Conservation (phyloP, 2,888 invertebrate genomes). For the Lampropteryx suffumata region DNA sequence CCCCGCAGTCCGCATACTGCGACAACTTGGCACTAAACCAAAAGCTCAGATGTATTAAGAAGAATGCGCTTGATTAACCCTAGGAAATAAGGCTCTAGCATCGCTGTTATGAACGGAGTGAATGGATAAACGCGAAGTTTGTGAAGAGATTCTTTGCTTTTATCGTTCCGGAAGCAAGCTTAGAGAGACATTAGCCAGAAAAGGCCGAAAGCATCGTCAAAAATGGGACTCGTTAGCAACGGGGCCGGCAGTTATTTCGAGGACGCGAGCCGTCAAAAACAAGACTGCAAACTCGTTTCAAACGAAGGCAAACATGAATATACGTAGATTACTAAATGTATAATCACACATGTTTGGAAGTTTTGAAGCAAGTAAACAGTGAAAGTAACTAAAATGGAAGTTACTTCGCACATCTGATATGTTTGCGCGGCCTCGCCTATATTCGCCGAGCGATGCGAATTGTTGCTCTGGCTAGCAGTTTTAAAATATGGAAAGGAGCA, state of each 20-base stretch:
- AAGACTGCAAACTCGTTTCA: conserved; percentile 61
- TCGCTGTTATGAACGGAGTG: neutral
- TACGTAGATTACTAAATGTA: conserved; percentile 42
- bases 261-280: conserved; percentile 65
- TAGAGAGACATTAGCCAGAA: conserved; percentile 31
- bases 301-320: conserved; percentile 42
- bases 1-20: conserved; percentile 63
- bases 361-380: conserved; percentile 40
- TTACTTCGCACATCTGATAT: conserved; percentile 39
- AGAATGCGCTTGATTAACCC: conserved; percentile 15
- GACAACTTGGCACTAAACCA: conserved; percentile 68
- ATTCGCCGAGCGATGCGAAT: conserved; percentile 33
- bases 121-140: conserved; percentile 3
- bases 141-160: conserved; percentile 20
- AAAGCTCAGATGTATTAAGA: conserved; percentile 41
- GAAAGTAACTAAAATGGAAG: conserved; percentile 42
- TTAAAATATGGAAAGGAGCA: conserved; percentile 48
- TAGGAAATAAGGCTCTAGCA: neutral
- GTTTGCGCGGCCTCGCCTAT: conserved; percentile 41
- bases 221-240: conserved; percentile 59
- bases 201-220: conserved; percentile 37
- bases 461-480: conserved; percentile 38
- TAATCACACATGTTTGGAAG: conserved; percentile 43
- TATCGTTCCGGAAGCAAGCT: conserved; percentile 37
- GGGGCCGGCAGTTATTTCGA: conserved; percentile 74